phyloP scores from a whole-genome alignment of 2,797 vertebrate genomes.

The Cygnus olor region DNA sequence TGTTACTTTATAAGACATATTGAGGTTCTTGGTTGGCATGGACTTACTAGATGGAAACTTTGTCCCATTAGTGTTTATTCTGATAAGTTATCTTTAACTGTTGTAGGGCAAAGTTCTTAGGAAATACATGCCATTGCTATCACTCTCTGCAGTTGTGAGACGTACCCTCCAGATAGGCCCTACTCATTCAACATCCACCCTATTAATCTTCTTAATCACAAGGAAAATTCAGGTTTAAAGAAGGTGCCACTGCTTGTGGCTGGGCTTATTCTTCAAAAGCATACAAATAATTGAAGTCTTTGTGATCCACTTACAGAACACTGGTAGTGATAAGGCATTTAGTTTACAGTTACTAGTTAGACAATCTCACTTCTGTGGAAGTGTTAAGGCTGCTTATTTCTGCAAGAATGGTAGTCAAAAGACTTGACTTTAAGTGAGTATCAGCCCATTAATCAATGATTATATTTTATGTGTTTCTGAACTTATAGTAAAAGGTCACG shows the following conservation, averaged over 20 bases:
- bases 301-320: not conserved
- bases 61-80: slow-evolving; percentile 42
- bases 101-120: slow-evolving; percentile 22
- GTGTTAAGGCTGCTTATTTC: not conserved
- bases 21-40: not conserved
- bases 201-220: not conserved
- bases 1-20: not conserved
- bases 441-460: not conserved
- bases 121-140: not conserved
- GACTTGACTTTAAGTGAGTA: not conserved
- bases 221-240: not conserved
- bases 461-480: not conserved
- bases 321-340: not conserved
- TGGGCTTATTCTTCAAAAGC: not conserved
- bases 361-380: not conserved
- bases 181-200: not conserved
- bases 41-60: not conserved
- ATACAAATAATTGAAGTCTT: not conserved
- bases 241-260: not conserved
- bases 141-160: not conserved
- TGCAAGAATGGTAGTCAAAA: not conserved
- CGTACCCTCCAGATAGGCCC: not conserved
- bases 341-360: not conserved
- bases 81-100: not conserved
- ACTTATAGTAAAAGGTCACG: not conserved